Evolutionary conservation across 2,888 invertebrate genomes (phyloP), one percentile per base, ranked within the genome.

Genomic region (Galerucella calmariensis): DNA sequence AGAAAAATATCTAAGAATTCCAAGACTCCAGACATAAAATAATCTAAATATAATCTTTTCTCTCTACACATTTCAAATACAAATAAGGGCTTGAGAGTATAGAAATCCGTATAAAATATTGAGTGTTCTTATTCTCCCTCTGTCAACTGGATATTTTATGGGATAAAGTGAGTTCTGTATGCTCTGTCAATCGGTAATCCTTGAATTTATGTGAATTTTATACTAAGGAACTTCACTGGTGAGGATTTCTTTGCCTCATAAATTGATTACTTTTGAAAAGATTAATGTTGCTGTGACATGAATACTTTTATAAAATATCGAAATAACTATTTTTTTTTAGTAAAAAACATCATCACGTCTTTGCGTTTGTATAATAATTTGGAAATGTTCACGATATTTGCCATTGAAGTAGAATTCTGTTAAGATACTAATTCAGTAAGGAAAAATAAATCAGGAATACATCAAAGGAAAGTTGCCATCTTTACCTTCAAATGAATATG

Each of bases 71-170:
- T 69, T 67, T 72, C 73, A 77, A 77, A 79, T 79, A 80, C 79
- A 79, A 79, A 79, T 79, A 77, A 76, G 77, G 73, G 51, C 77
- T 75, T 73, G 73, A 78, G 75, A 77, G 73, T 78, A 77, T 80
- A 73, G 75, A 78, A 78, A 79, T 78, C 75, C 74, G 74, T 80
- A 84, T 85, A 83, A 85, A 83, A 83, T 84, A 85, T 85, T 81
- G 82, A 77, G 81, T 81, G 82, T 84, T 84, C 84, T 82, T 79
- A 74, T 77, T 77, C 77, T 77, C 76, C 77, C 82, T 79, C 83
- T 84, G 85, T 85, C 84, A 76, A 83, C 82, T 83, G 84, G 85
- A 85, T 85, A 84, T 85, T 84, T 85, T 83, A 85, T 83, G 84
- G 85, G 85, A 85, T 85, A 83, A 85, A 84, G 83, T 80, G 82